A percentile compares a stretch with the other conserved stretches of the same genome.
phyloP scores from a whole-genome alignment of 2,113 vertebrate genomes.

The Pseudopodoces humilis region DNA sequence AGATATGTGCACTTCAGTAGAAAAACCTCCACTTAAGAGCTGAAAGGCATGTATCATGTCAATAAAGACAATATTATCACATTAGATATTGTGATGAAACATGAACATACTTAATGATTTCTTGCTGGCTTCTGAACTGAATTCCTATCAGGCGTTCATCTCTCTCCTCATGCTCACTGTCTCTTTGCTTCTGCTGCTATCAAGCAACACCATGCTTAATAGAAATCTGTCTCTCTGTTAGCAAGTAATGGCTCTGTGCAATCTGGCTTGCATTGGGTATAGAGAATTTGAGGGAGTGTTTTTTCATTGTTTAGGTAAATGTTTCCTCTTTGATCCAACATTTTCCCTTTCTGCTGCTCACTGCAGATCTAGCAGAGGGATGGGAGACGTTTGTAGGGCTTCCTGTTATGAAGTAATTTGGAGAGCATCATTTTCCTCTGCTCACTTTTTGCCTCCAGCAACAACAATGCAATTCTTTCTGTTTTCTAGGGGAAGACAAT shows the following conservation, averaged over 20 bases:
- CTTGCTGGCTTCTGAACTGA: background rate
- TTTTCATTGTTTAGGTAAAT: slow-evolving; percentile 28
- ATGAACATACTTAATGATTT: background rate
- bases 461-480: slow-evolving; percentile 50
- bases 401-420: slow-evolving; percentile 39
- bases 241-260: background rate
- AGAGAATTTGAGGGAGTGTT: background rate
- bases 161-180: background rate
- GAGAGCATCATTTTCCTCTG: slow-evolving; percentile 36
- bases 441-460: slow-evolving; percentile 35
- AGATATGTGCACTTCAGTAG: background rate
- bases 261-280: background rate
- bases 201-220: slow-evolving; percentile 15
- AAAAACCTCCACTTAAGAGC: background rate
- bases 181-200: slow-evolving; percentile 3
- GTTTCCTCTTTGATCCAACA: slow-evolving; percentile 43
- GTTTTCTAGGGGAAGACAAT: background rate
- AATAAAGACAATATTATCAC: background rate
- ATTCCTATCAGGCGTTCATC: background rate
- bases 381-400: slow-evolving; percentile 9
- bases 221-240: slow-evolving; percentile 34
- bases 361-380: slow-evolving; percentile 11
- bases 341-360: slow-evolving; percentile 33
- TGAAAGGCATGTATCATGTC: background rate
- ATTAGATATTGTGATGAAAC: background rate